A percentile compares a stretch with the other conserved stretches of the same genome.
Evolutionary conservation across 2,797 vertebrate species (phyloP).

Genomic region (Poeciliopsis presidionis): DNA sequence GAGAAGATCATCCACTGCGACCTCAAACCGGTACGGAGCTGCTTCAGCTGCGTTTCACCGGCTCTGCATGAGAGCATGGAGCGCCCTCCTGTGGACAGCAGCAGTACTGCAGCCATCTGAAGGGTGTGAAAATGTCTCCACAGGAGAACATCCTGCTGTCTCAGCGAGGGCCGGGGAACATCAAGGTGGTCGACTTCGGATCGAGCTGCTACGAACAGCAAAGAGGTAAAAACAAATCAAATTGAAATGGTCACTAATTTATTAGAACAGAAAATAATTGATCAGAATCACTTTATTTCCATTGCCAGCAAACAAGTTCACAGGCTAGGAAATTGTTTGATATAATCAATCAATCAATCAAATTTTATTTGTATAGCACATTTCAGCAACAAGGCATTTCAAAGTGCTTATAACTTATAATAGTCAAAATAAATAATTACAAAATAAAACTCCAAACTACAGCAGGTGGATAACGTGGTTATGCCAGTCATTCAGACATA

Average conservation of each 20-base stretch:
- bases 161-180: conserved; percentile 89
- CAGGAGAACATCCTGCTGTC: conserved; percentile 95
- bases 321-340: no score
- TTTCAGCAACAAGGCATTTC: no score
- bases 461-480: no score
- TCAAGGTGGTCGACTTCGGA: conserved; percentile 97
- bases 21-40: conserved; percentile 88
- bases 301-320: no score
- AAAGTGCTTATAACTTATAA: no score
- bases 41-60: background rate
- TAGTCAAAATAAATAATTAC: no score
- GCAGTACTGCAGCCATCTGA: background rate
- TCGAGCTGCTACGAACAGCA: conserved; percentile 96
- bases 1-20: conserved; percentile 97
- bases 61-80: background rate
- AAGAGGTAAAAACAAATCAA: conserved; percentile 80
- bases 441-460: no score
- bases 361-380: no score
- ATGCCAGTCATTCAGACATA: no score
- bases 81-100: conserved; percentile 49
- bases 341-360: no score
- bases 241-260: background rate
- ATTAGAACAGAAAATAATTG: background rate
- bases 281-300: no score
- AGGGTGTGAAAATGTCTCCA: conserved; percentile 18